Evolutionary conservation across 2,113 vertebrate genomes (phyloP), one percentile per base, ranked within the genome.

Genomic region (Tympanuchus pallidicinctus): DNA sequence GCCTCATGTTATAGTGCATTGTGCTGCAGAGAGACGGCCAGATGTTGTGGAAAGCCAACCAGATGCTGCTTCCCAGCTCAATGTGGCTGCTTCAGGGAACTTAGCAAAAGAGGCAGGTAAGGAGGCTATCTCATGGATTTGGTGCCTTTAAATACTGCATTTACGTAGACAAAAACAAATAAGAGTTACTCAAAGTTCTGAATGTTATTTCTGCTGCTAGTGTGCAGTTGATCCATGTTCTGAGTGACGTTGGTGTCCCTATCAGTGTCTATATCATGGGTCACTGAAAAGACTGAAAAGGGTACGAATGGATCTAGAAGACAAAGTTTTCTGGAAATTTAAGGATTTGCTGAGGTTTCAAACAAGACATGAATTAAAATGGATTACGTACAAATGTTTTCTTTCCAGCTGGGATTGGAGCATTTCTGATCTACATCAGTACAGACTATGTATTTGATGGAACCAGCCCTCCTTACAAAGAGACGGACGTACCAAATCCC

Each of bases 401-500:
- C 56, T 82, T 93, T n/a, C 36, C 88, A 98, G 98, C 97, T 97
- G 95, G 94, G 91, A 66, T 97, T 32, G 98, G 98, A 86, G 98
- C 98, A 0, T 98, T 99, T 96, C 95, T 99, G 74, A 97, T 99
- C 95, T 99, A 99, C 94, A 99, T 99, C 86, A 99, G 99, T 92
- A 99, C 98, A 13, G 99, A 99, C 95, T 99, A 99, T 30, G 99
- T 99, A 28, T 99, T 99, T 90, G 99, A 99, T 85, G 99, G 99
- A 57, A 98, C 98, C 72, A 98, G 97, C 90, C 99, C 99, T 89
- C 99, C 99, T 32, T 99, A 99, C 14, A 98, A 98, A 40, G 99
- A 99, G 94, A 98, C 98, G 24, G 99, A 99, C 66, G 73, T 92
- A 67, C 99, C 99, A 18, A 98, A 98, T 91, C 99, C 99, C 4